A percentile compares a stretch with the other conserved stretches of the same genome.
Conservation (phyloP, 2,888 invertebrate genomes). For the Merodon equestris region DNA sequence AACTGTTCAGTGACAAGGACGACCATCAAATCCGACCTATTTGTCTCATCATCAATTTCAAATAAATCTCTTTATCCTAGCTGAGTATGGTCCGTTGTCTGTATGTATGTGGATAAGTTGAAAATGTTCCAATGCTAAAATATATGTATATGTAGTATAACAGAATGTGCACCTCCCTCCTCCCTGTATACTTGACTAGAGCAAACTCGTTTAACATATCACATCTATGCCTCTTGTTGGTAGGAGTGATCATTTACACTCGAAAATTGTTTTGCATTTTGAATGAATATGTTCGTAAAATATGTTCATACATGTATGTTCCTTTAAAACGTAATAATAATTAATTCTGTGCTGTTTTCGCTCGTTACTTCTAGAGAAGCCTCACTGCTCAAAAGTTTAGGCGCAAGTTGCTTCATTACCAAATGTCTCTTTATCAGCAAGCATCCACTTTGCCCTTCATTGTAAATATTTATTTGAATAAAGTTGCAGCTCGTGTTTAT, state of each 20-base stretch:
- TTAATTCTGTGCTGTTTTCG: slow-evolving; percentile 27
- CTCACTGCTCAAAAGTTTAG: slow-evolving; percentile 38
- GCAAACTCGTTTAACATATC: no score
- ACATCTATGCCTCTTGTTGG: no score
- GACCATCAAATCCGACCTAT: slow-evolving; percentile 65
- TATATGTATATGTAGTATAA: no score
- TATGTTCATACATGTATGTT: slow-evolving; percentile 5
- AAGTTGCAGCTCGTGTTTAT: slow-evolving; percentile 56
- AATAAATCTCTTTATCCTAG: slow-evolving; percentile 59
- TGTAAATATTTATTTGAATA: slow-evolving; percentile 52
- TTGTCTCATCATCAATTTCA: slow-evolving; percentile 67
- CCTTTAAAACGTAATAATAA: slow-evolving; percentile 43
- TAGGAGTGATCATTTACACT: no score
- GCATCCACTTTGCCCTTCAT: slow-evolving; percentile 16
- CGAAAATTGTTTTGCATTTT: no score
- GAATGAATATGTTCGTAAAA: no score
- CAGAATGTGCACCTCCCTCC: no score
- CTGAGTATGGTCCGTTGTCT: slow-evolving; percentile 5
- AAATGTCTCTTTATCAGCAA: slow-evolving; percentile 37
- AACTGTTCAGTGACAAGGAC: slow-evolving; percentile 58
- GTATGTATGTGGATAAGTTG: not conserved
- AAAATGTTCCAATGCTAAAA: no score
- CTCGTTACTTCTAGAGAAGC: slow-evolving; percentile 31
- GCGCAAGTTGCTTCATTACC: slow-evolving; percentile 51
- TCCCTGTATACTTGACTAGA: no score